Percentiles rank a stretch among this genome's conserved stretches.
These are phyloP conservation scores for Rallus limicola DNA, from an alignment of 2,113 vertebrate species.

Conservation along the genomic window DNA sequence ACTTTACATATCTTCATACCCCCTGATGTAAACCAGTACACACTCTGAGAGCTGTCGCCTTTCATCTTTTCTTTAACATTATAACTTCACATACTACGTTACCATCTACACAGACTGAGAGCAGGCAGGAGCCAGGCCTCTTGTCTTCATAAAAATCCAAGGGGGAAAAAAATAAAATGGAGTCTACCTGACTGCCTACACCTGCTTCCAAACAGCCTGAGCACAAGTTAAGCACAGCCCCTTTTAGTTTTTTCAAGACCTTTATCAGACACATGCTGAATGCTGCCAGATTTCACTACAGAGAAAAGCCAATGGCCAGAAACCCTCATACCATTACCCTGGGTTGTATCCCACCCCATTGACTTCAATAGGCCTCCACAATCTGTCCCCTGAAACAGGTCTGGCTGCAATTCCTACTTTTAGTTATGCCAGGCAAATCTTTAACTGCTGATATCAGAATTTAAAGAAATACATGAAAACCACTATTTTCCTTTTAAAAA, in stretches of 20 bases:
- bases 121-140: not conserved
- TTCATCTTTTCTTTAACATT: not conserved
- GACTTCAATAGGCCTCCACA: not conserved
- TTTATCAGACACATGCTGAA: not conserved
- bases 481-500: slow-evolving; percentile 77
- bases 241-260: not conserved
- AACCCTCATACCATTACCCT: not conserved
- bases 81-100: not conserved
- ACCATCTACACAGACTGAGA: not conserved
- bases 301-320: not conserved
- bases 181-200: no score
- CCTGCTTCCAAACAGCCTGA: not conserved
- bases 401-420: slow-evolving; percentile 29
- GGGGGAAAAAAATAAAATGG: no score
- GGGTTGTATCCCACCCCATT: not conserved
- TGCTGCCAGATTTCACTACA: not conserved
- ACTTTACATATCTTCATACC: not conserved
- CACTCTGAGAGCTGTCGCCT: not conserved
- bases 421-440: slow-evolving; percentile 52
- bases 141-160: not conserved
- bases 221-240: not conserved
- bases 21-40: not conserved
- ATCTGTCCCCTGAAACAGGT: slow-evolving; percentile 6
- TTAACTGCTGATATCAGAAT: slow-evolving; percentile 67
- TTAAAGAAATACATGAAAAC: slow-evolving; percentile 73